phyloP scores from a whole-genome alignment of 2,888 invertebrate genomes.

The Litoditis marina region DNA sequence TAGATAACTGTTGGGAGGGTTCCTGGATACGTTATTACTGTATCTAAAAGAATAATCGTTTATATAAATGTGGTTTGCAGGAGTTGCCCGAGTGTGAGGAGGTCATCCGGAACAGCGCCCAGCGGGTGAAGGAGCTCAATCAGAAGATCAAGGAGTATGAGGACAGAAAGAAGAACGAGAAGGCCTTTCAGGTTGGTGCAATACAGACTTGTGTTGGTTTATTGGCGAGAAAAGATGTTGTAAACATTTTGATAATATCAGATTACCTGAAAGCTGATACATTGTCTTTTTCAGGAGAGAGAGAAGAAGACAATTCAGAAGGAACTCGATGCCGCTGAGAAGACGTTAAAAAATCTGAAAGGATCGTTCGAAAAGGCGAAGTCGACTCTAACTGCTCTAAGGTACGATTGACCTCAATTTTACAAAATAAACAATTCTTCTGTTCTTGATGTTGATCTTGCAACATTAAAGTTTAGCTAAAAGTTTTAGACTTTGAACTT shows the following conservation, averaged over 20 bases:
- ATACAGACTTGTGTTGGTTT: background rate
- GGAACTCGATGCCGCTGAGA: conserved; percentile 26
- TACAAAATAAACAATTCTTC: too few relatives aligned
- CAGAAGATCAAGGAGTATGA: conserved; percentile 27
- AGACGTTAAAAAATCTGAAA: conserved; percentile 15
- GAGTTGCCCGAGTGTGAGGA: conserved; percentile 9
- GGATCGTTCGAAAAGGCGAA: conserved; percentile 13
- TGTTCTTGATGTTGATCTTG: too few relatives aligned
- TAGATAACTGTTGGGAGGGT: too few relatives aligned
- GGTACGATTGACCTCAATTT: conserved; percentile 4
- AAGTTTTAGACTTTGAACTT: too few relatives aligned
- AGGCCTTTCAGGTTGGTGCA: conserved; percentile 20
- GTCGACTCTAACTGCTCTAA: conserved; percentile 1
- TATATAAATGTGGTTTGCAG: too few relatives aligned
- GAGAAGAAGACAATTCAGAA: conserved; percentile 38
- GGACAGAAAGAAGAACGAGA: conserved; percentile 41
- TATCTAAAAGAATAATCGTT: too few relatives aligned
- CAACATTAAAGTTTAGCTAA: too few relatives aligned
- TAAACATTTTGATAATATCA: background rate
- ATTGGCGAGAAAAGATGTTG: background rate
- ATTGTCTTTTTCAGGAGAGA: conserved; percentile 24
- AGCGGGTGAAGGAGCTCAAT: conserved; percentile 18
- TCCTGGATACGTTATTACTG: too few relatives aligned
- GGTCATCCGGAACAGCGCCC: conserved; percentile 9
- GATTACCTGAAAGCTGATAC: background rate